These are phyloP conservation scores for Zaprionus davidi DNA, from an alignment of 1,140 invertebrate genomes.

Conservation along the genomic window DNA sequence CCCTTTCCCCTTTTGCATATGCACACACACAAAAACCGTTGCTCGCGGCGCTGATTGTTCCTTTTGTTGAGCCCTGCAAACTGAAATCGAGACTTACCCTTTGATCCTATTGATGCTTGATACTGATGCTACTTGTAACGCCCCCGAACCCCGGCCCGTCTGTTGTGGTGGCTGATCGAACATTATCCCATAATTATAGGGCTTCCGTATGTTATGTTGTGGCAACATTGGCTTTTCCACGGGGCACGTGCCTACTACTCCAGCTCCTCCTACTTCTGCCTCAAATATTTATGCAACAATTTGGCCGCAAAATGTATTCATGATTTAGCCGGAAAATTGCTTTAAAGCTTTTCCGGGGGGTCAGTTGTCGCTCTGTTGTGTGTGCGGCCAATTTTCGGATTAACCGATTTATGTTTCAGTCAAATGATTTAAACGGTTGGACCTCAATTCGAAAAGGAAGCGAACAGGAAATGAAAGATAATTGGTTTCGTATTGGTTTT, in stretches of 20 bases:
- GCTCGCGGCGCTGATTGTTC: slow-evolving; percentile 81
- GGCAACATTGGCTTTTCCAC: slow-evolving; percentile 43
- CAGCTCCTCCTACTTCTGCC: slow-evolving; percentile 42
- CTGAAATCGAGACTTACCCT: slow-evolving; percentile 77
- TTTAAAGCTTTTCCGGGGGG: slow-evolving; percentile 51
- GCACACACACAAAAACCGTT: slow-evolving; percentile 8
- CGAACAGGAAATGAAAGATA: slow-evolving; percentile 1
- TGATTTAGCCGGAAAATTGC: slow-evolving; percentile 71
- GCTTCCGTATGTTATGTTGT: slow-evolving; percentile 60
- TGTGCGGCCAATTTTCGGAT: slow-evolving; percentile 78
- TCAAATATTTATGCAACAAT: slow-evolving; percentile 83
- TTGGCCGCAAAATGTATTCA: slow-evolving; percentile 83
- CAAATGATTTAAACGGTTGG: slow-evolving; percentile 33
- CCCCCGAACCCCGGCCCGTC: neutral
- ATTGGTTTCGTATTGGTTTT: neutral
- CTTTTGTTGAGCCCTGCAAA: slow-evolving; percentile 66
- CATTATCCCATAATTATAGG: slow-evolving; percentile 84
- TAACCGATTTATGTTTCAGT: slow-evolving; percentile 75
- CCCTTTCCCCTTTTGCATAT: slow-evolving; percentile 37
- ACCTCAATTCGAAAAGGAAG: slow-evolving; percentile 9
- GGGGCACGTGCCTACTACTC: slow-evolving; percentile 62
- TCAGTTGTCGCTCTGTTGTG: slow-evolving; percentile 1
- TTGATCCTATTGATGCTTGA: slow-evolving; percentile 57
- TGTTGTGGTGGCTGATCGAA: slow-evolving; percentile 56
- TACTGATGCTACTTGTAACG: neutral